These are phyloP conservation scores for Pangasius macronema DNA, from an alignment of 2,797 vertebrate species.

Conservation along the genomic window DNA sequence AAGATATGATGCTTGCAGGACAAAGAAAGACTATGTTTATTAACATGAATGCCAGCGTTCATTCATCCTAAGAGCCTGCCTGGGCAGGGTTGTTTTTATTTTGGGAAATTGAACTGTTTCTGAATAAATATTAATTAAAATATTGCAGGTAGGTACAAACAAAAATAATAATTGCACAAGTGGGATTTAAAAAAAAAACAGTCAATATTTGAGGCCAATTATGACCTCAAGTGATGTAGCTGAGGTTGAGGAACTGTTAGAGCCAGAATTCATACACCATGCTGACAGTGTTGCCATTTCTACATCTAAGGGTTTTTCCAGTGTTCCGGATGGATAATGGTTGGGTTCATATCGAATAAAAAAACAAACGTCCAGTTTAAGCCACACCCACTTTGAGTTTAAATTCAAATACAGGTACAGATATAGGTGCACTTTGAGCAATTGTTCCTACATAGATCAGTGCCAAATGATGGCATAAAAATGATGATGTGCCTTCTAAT, in stretches of 20 bases:
- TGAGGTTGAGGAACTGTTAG: background rate
- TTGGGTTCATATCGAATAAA: background rate
- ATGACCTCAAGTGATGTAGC: background rate
- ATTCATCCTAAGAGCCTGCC: background rate
- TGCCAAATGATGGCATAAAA: background rate
- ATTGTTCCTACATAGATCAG: background rate
- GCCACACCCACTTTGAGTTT: background rate
- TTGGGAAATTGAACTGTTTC: background rate
- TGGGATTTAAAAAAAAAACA: background rate
- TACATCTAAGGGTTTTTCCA: background rate
- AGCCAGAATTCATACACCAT: background rate
- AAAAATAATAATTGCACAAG: background rate
- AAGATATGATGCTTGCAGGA: background rate
- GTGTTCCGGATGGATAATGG: background rate
- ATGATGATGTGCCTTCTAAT: background rate
- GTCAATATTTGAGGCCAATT: background rate
- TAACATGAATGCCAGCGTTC: background rate
- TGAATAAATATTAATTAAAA: background rate
- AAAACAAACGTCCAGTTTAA: background rate
- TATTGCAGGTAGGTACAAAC: background rate
- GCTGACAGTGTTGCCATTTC: background rate
- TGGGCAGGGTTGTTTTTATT: background rate
- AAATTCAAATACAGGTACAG: background rate
- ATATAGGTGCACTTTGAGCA: background rate
- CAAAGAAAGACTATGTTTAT: background rate